Conservation (phyloP, 2,888 invertebrate genomes). For the Stenoptilia bipunctidactyla region DNA sequence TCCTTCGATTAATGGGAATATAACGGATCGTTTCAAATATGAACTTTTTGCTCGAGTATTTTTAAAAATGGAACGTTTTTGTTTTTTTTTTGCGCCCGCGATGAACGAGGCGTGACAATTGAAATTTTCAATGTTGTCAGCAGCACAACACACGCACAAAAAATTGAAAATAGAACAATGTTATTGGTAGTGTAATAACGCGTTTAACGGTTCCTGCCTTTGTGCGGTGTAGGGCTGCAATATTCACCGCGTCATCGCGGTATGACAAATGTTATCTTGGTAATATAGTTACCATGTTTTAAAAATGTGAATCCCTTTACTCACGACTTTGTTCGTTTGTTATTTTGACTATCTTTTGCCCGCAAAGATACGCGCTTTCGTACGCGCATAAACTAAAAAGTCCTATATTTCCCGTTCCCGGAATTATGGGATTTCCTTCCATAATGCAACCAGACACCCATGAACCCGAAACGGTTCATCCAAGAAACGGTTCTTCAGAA, state of each 20-base stretch:
- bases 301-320: too few relatives aligned
- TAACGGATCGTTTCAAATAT: conserved; percentile 48
- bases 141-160: conserved; percentile 30
- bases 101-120: conserved; percentile 67
- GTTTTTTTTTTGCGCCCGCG: conserved; percentile 53
- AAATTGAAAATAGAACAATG: conserved; percentile 40
- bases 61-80: conserved; percentile 40
- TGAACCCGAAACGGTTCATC: too few relatives aligned
- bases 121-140: conserved; percentile 58
- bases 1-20: conserved; percentile 44
- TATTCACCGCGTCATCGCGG: conserved; percentile 36
- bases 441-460: too few relatives aligned
- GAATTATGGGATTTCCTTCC: too few relatives aligned
- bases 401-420: too few relatives aligned
- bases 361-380: too few relatives aligned
- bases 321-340: too few relatives aligned
- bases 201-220: conserved; percentile 52
- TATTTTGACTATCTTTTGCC: too few relatives aligned
- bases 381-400: too few relatives aligned
- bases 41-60: conserved; percentile 38
- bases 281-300: too few relatives aligned
- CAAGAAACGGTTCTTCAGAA: too few relatives aligned
- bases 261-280: too few relatives aligned
- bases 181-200: conserved; percentile 58
- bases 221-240: conserved; percentile 42